phyloP scores from a whole-genome alignment of 2,797 vertebrate genomes.

The Manis crassicaudata region DNA sequence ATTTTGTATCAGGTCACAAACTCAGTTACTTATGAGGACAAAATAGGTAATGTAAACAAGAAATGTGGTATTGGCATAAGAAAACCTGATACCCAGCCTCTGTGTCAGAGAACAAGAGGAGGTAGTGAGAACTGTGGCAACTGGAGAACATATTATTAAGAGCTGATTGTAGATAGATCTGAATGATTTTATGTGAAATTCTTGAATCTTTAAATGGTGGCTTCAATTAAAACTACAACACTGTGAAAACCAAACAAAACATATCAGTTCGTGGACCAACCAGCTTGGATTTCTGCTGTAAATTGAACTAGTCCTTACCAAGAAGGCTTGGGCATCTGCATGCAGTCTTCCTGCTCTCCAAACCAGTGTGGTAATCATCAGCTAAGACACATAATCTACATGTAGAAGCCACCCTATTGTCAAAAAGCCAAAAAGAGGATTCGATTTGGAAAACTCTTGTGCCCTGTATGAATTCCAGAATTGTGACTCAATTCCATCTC shows the following conservation, averaged over 20 bases:
- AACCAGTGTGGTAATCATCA: not conserved
- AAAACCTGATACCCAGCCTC: not conserved
- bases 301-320: not conserved
- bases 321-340: not conserved
- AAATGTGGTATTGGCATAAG: not conserved
- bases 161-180: not conserved
- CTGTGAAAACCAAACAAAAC: not conserved
- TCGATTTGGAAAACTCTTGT: constrained; percentile 26
- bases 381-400: not conserved
- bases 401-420: not conserved
- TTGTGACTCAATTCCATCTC: not conserved
- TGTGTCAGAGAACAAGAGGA: not conserved
- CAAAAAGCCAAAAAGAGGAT: not conserved
- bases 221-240: not conserved
- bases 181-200: not conserved
- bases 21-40: not conserved
- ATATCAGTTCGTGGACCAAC: not conserved
- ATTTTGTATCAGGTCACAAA: not conserved
- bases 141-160: not conserved
- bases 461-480: not conserved
- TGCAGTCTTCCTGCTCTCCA: not conserved
- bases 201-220: not conserved
- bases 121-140: not conserved
- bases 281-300: constrained; percentile 19
- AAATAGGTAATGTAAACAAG: not conserved